A percentile compares a stretch with the other conserved stretches of the same genome.
Evolutionary conservation across 1,140 invertebrate species (phyloP).

Genomic region (Drosophila ironensis): DNA sequence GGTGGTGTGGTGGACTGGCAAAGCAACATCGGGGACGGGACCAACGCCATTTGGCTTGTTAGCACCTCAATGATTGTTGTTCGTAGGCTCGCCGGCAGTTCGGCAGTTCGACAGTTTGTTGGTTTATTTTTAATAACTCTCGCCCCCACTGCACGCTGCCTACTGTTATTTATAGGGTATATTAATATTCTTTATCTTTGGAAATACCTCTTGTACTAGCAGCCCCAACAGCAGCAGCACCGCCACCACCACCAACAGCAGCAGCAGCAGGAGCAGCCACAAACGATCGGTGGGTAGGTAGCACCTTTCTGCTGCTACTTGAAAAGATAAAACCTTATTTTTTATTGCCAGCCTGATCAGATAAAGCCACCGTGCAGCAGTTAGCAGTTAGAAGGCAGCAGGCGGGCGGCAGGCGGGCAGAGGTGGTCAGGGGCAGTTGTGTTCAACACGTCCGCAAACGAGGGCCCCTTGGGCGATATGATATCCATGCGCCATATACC

Average conservation of each 20-base stretch:
- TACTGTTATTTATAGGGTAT: constrained; percentile 77
- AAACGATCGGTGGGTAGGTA: constrained; percentile 58
- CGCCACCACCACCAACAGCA: no score
- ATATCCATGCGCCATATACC: constrained; percentile 62
- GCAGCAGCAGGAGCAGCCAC: background rate
- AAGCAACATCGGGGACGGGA: constrained; percentile 27
- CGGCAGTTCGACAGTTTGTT: constrained; percentile 44
- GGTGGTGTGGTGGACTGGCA: no score
- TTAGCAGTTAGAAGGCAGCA: no score
- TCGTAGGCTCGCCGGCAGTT: background rate
- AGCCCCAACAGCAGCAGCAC: no score
- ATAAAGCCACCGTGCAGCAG: constrained; percentile 81
- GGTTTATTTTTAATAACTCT: constrained; percentile 71
- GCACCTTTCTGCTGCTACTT: constrained; percentile 81
- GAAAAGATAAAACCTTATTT: constrained; percentile 81
- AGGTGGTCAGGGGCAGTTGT: no score
- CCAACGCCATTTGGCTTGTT: constrained; percentile 66
- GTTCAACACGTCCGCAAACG: constrained; percentile 53
- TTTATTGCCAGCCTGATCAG: constrained; percentile 80
- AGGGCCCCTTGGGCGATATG: constrained; percentile 53
- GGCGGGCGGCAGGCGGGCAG: no score
- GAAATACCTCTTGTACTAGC: constrained; percentile 68
- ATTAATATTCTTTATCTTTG: constrained; percentile 82
- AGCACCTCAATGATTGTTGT: constrained; percentile 52
- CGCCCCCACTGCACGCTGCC: constrained; percentile 34